Conservation (phyloP, 2,888 invertebrate genomes). For the Cenopis cana region DNA sequence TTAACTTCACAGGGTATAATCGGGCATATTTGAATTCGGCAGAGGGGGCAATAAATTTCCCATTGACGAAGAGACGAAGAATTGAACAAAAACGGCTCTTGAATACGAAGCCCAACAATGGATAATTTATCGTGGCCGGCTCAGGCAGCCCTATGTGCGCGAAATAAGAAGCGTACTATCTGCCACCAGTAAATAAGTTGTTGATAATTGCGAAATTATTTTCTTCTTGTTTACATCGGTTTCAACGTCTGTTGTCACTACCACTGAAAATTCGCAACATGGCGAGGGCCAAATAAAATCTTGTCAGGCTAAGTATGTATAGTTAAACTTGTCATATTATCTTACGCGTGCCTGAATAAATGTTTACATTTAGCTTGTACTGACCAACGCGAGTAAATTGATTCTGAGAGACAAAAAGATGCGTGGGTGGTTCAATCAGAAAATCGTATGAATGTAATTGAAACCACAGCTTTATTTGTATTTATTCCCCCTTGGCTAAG, state of each 20-base stretch:
- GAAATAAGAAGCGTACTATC: constrained; percentile 67
- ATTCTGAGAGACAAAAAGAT: not conserved
- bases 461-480: not conserved
- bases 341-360: not conserved
- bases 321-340: not conserved
- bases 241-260: no score
- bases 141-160: constrained; percentile 62
- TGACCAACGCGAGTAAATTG: not conserved
- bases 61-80: constrained; percentile 82
- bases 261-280: no score
- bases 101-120: constrained; percentile 78
- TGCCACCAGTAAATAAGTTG: constrained; percentile 45
- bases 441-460: no score
- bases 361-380: not conserved
- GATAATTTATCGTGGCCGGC: constrained; percentile 81
- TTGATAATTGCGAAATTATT: no score
- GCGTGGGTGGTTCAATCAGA: not conserved
- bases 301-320: no score
- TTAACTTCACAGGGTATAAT: constrained; percentile 75
- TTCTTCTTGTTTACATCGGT: no score
- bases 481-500: not conserved
- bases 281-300: no score
- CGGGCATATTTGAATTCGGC: constrained; percentile 80
- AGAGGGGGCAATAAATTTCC: constrained; percentile 80
- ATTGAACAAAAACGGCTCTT: constrained; percentile 83